Evolutionary conservation across 2,797 vertebrate species (phyloP).

Genomic region (Agapornis canus): DNA sequence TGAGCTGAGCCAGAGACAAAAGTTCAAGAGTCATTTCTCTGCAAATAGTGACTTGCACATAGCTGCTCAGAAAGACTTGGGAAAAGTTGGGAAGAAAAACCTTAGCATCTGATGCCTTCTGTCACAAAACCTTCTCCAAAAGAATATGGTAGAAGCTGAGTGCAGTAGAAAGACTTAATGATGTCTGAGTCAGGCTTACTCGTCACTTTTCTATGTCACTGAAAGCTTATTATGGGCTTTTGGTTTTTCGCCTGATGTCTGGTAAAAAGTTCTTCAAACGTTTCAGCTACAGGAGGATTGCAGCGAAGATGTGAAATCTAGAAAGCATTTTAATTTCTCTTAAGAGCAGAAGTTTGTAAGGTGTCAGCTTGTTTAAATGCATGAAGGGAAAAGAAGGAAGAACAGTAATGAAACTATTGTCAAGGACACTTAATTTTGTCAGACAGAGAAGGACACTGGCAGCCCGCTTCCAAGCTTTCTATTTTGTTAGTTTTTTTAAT

Average conservation of each 20-base stretch:
- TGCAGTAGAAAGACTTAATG: not conserved
- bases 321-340: not conserved
- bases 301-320: not conserved
- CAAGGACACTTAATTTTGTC: not conserved
- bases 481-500: not conserved
- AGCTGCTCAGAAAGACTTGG: not conserved
- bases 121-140: not conserved
- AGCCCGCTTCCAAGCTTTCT: not conserved
- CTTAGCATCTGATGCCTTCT: not conserved
- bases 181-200: not conserved
- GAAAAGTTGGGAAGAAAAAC: not conserved
- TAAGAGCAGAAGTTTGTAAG: not conserved
- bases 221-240: not conserved
- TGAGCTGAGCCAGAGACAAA: not conserved
- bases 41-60: not conserved
- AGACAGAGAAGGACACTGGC: not conserved
- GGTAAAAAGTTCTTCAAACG: not conserved
- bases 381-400: not conserved
- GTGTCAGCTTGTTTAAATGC: not conserved
- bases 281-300: not conserved
- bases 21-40: not conserved
- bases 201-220: not conserved
- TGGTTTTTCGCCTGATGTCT: not conserved
- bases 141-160: not conserved
- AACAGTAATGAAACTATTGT: not conserved